These are phyloP conservation scores for Synanthedon tipuliformis DNA, from an alignment of 2,888 invertebrate species.

Conservation along the genomic window DNA sequence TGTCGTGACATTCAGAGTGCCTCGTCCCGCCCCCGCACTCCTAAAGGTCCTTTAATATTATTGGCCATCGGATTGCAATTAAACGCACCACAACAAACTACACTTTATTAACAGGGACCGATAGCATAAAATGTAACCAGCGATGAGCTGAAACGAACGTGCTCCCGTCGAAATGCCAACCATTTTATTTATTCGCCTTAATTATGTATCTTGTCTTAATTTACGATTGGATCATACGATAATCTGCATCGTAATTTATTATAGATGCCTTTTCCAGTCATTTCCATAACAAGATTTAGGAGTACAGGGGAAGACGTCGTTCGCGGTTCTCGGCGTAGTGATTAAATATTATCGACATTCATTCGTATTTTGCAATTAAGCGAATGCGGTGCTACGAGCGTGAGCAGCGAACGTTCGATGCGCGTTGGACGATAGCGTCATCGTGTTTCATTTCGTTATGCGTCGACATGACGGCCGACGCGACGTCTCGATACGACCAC, in stretches of 20 bases:
- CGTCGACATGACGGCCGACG: constrained; percentile 62
- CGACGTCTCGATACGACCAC: constrained; percentile 59
- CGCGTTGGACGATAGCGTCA: constrained; percentile 62
- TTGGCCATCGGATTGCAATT: constrained; percentile 69
- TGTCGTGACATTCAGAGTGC: constrained; percentile 68
- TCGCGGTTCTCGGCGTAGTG: constrained; percentile 35
- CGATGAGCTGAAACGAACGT: constrained; percentile 59
- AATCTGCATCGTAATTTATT: constrained; percentile 67
- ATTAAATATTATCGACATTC: constrained; percentile 62
- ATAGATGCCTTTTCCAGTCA: constrained; percentile 62
- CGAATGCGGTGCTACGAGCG: constrained; percentile 35
- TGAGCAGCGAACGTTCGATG: constrained; percentile 32
- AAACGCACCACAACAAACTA: constrained; percentile 65
- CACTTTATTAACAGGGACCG: constrained; percentile 62
- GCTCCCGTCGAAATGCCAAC: constrained; percentile 70
- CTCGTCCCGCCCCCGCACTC: constrained; percentile 61
- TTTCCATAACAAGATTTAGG: constrained; percentile 69
- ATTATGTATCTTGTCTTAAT: constrained; percentile 72
- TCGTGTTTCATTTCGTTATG: constrained; percentile 64
- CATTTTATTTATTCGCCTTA: constrained; percentile 71
- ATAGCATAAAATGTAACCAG: constrained; percentile 62
- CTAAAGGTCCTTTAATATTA: constrained; percentile 62
- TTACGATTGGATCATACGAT: constrained; percentile 72
- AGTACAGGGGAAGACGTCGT: constrained; percentile 50
- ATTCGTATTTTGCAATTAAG: constrained; percentile 64